Conservation (phyloP, 1,140 invertebrate species). For the Sitobion miscanthi region DNA sequence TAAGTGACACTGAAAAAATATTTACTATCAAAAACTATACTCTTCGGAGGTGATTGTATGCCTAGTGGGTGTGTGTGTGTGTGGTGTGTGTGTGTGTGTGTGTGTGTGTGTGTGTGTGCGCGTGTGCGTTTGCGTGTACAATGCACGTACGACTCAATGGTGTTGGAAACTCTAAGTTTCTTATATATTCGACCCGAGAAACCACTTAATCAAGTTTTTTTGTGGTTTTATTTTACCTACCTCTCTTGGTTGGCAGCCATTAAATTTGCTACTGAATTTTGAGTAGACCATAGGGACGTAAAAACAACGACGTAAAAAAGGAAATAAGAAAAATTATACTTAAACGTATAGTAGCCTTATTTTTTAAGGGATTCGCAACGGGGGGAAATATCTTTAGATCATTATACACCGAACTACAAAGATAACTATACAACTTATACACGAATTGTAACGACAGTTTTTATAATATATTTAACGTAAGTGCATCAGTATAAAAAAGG, state of each 20-base stretch:
- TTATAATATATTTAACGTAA: neutral
- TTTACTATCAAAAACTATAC: neutral
- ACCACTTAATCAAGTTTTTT: constrained; percentile 1
- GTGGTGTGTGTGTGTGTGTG: neutral
- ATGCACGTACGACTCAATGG: neutral
- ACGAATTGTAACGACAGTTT: neutral
- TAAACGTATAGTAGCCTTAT: neutral
- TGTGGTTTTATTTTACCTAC: neutral
- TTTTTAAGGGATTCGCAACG: neutral
- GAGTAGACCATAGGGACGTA: neutral
- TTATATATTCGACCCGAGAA: neutral
- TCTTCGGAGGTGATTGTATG: neutral
- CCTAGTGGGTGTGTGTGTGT: neutral
- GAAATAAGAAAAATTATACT: neutral
- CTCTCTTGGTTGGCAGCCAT: neutral
- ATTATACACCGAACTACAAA: neutral
- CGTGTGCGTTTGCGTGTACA: too few relatives aligned
- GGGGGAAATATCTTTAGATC: neutral
- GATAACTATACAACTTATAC: neutral
- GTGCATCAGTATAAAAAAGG: neutral
- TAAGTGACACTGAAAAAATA: neutral
- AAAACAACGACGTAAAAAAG: constrained; percentile 1
- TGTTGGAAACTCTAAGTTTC: neutral
- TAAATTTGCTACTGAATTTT: constrained; percentile 7
- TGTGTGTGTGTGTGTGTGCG: too few relatives aligned